Conservation (phyloP, 1,140 invertebrate species). For the Nylanderia fulva region DNA sequence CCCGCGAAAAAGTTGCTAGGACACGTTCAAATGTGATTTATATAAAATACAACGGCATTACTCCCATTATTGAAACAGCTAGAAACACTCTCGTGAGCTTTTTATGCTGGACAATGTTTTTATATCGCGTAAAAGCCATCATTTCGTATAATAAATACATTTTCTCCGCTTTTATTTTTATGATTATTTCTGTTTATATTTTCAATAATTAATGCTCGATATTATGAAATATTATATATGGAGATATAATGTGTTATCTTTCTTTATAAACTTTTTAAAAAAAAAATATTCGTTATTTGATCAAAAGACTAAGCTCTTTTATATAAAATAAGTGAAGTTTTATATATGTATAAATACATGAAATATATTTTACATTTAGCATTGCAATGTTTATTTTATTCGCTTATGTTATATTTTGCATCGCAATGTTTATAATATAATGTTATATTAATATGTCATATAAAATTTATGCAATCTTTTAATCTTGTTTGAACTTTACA, state of each 20-base stretch:
- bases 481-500: background rate
- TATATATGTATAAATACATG: background rate
- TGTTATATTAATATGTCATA: background rate
- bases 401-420: background rate
- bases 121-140: no score
- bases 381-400: no score
- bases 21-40: slow-evolving; percentile 28
- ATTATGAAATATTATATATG: no score
- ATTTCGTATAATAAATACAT: background rate
- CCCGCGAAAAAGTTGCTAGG: background rate
- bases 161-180: slow-evolving; percentile 1
- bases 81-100: background rate
- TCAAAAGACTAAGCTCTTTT: no score
- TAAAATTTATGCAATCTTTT: background rate
- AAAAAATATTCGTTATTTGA: no score
- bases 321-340: background rate
- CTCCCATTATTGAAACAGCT: background rate
- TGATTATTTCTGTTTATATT: no score
- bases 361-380: background rate
- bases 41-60: slow-evolving; percentile 4
- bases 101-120: background rate
- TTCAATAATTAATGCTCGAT: no score
- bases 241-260: no score
- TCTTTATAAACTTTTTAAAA: no score
- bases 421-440: background rate